Evolutionary conservation across 2,888 invertebrate genomes (phyloP).

Genomic region (Hypomecis atomaria): DNA sequence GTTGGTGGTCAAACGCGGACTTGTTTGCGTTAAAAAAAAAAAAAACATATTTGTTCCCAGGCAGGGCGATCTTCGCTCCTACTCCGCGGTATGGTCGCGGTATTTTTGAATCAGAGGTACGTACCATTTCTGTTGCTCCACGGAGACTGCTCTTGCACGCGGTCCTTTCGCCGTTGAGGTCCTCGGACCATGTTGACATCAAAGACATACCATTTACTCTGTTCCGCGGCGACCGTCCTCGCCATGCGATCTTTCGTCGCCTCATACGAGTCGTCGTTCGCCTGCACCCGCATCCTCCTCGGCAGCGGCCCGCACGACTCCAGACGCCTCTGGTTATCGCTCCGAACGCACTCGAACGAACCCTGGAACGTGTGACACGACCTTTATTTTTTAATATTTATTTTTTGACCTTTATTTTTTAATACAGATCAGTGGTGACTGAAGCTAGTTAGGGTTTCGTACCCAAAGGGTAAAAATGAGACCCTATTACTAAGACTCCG

Average conservation of each 20-base stretch:
- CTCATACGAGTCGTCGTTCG: conserved; percentile 98
- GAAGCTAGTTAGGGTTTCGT: no score
- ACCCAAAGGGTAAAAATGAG: no score
- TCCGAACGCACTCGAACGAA: conserved; percentile 95
- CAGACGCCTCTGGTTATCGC: conserved; percentile 84
- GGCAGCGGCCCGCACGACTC: conserved; percentile 94
- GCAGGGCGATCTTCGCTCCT: no score
- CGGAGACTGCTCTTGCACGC: background rate
- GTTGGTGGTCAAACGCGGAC: no score
- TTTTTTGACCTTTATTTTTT: background rate
- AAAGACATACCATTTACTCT: conserved; percentile 92
- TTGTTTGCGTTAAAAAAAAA: no score
- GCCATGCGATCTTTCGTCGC: conserved; percentile 96
- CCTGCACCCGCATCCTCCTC: conserved; percentile 95
- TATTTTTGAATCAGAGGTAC: no score
- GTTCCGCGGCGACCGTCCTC: conserved; percentile 95
- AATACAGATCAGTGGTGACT: no score
- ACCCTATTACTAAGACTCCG: no score
- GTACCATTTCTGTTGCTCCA: no score
- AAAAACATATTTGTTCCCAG: no score
- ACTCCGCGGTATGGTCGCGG: no score
- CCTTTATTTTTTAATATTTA: background rate
- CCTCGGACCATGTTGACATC: background rate
- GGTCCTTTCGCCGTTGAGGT: background rate
- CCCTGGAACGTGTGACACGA: conserved; percentile 84